phyloP scores from a whole-genome alignment of 2,797 vertebrate species.

The Sebastes diploproa region DNA sequence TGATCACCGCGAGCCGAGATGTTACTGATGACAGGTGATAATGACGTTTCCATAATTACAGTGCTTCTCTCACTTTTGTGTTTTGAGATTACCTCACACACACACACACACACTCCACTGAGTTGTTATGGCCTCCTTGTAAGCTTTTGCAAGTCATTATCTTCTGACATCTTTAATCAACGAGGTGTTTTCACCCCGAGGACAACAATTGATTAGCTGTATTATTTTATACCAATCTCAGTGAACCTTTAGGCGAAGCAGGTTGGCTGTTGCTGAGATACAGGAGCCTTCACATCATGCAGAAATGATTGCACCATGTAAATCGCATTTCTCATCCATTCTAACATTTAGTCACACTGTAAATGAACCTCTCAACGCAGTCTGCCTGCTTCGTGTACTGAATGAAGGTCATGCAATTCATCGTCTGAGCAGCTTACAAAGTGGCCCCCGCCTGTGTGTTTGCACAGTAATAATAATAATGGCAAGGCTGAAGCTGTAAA shows the following conservation, averaged over 20 bases:
- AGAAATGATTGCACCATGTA: constrained; percentile 27
- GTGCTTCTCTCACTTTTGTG: not conserved
- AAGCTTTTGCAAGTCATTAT: constrained; percentile 40
- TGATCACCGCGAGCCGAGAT: constrained; percentile 64
- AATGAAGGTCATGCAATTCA: constrained; percentile 40
- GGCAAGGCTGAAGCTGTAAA: constrained; percentile 31
- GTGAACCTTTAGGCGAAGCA: constrained; percentile 24
- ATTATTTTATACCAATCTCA: constrained; percentile 42
- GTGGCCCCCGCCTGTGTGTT: not conserved
- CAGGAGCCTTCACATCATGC: not conserved
- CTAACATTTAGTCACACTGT: constrained; percentile 35
- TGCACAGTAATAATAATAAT: constrained; percentile 16
- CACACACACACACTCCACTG: not conserved
- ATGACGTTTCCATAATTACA: not conserved
- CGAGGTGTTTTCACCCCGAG: not conserved
- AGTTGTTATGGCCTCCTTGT: not conserved
- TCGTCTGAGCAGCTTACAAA: constrained; percentile 16
- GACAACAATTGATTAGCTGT: constrained; percentile 34
- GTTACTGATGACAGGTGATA: constrained; percentile 77
- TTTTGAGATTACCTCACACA: not conserved
- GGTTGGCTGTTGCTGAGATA: constrained; percentile 48
- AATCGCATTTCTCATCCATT: constrained; percentile 32
- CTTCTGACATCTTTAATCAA: constrained; percentile 45
- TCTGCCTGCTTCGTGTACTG: constrained; percentile 22
- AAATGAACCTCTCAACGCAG: constrained; percentile 36